Base-by-base conservation (phyloP, 1,140 invertebrate genomes). In the Antheraea pernyi region DNA sequence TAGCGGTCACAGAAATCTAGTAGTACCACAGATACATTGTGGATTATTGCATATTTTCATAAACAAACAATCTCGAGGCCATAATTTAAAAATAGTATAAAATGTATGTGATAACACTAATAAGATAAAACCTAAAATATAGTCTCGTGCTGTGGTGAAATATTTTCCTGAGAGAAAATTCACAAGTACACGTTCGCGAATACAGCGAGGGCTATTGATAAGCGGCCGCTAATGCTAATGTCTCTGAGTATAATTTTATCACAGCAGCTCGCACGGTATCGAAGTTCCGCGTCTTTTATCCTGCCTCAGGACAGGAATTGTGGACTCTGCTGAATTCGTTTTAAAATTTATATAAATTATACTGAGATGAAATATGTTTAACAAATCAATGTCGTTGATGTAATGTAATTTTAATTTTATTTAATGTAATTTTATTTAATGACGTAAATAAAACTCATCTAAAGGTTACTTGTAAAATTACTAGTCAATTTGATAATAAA, bases 191-290 rank as follows among this genome's bases (percentile, higher is more conserved):
- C 74, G 65, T 76, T 71, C 71, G 65, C 73, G 67, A 75, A 68
- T 64, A 70, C 67, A 73, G 72, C 70, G 67, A 71, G 73, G 64
- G 60, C 63, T 65, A 69, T 53, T 73, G 82, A 86, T 86, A 88
- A 85, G 81, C 84, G 68, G 65, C 72, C 67, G 76, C 73, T 69
- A 84, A 84, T 85, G 81, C 83, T 85, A 86, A 86, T 86, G 80
- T 76, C 58, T 72, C 65, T 88, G 82, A 83, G 85, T 85, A 85
- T 83, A 86, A 83, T 82, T 80, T 86, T 85, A 88, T 86, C 86
- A 82, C 68, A 76, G 62, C 72, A 60, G 66, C 73, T 67, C 72
- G 77, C 72, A 65, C 71, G 71, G 69, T 84, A 85, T 87, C 85
- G 74, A 67, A 65, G 62, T 69, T 66, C 75, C 67, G 74, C 74